A percentile compares a stretch with the other conserved stretches of the same genome.
Evolutionary conservation across 2,797 vertebrate genomes (phyloP).

Genomic region (Threskiornis aethiopicus): DNA sequence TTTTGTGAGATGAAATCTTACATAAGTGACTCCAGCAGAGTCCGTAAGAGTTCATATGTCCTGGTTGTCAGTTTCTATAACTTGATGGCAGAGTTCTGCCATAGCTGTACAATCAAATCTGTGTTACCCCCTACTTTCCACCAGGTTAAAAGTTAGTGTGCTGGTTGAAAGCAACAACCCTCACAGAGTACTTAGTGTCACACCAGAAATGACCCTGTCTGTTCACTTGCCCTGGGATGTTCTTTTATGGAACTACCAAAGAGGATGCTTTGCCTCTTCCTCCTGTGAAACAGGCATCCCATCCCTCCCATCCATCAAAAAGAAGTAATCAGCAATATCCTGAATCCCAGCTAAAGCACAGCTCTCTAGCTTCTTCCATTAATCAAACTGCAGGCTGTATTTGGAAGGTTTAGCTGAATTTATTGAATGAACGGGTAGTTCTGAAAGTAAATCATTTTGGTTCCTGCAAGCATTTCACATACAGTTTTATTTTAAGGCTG

Average conservation of each 20-base stretch:
- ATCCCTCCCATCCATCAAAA: neutral
- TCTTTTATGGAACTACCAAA: neutral
- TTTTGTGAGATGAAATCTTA: neutral
- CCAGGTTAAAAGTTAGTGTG: neutral
- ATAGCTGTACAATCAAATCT: neutral
- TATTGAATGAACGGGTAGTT: constrained; percentile 22
- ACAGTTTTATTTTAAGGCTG: constrained; percentile 42
- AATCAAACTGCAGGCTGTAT: constrained; percentile 19
- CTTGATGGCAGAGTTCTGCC: neutral
- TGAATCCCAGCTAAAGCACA: neutral
- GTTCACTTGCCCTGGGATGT: neutral
- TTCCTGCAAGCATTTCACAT: neutral
- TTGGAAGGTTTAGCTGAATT: constrained; percentile 35
- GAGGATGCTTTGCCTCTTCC: neutral
- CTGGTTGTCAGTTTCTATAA: neutral
- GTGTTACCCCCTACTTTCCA: neutral
- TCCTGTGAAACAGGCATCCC: neutral
- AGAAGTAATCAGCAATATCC: neutral
- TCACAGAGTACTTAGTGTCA: neutral
- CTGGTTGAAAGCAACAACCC: neutral
- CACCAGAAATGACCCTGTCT: neutral
- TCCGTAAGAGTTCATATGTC: neutral
- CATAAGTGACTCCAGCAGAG: neutral
- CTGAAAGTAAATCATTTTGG: constrained; percentile 37
- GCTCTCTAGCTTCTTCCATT: neutral